These are phyloP conservation scores for Tympanoctomys barrerae DNA, from an alignment of 2,797 vertebrate species.

Conservation along the genomic window DNA sequence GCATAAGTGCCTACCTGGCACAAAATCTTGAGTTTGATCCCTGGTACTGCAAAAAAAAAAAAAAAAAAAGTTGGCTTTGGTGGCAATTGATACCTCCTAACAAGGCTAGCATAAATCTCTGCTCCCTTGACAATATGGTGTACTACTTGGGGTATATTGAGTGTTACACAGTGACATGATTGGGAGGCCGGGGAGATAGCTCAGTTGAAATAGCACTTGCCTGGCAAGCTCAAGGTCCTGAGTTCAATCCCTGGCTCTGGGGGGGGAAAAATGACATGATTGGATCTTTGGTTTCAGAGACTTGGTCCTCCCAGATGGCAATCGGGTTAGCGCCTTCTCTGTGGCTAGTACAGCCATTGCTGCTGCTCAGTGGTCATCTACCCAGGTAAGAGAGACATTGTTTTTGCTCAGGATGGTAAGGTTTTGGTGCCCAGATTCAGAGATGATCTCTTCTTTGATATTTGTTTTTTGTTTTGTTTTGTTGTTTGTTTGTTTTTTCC, in stretches of 20 bases:
- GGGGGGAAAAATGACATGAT: background rate
- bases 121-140: background rate
- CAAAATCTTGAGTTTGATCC: too few relatives aligned
- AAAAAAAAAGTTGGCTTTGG: background rate
- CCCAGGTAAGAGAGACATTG: constrained; percentile 91
- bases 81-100: background rate
- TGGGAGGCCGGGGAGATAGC: background rate
- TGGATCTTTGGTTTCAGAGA: constrained; percentile 91
- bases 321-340: constrained; percentile 98
- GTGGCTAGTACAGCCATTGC: constrained; percentile 99
- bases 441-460: background rate
- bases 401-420: background rate
- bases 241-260: too few relatives aligned
- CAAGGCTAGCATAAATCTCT: background rate
- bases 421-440: background rate
- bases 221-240: too few relatives aligned
- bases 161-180: background rate
- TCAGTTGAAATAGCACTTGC: too few relatives aligned
- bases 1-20: too few relatives aligned
- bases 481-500: too few relatives aligned
- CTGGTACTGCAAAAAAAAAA: too few relatives aligned
- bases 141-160: background rate
- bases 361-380: constrained; percentile 99
- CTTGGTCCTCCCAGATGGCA: constrained; percentile 96
- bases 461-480: background rate